Base-by-base conservation (phyloP, 2,888 invertebrate genomes). In the Phorcus lineatus region DNA sequence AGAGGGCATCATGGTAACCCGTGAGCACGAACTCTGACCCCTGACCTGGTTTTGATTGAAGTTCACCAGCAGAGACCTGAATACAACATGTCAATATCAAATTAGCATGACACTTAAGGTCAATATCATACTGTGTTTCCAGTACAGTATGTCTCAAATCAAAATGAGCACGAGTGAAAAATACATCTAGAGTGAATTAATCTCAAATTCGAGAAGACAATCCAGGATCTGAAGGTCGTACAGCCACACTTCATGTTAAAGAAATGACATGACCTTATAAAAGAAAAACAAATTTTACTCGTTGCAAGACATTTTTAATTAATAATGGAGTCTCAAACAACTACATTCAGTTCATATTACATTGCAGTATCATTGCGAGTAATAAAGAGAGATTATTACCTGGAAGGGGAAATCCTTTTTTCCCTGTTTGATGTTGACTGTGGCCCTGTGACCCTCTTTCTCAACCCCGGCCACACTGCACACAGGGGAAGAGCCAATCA, bases 1-100 rank as follows among this genome's bases (percentile, higher is more conserved):
- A 92, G 66, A 98, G 93, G 80, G 95, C 94, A 85, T 96, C 96
- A 92, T 98, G 98, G 90, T 97, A 96, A 19, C 95, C 94, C 0
- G 97, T 97, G 88, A 96, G 95, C 2, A 98, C 93, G 90, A 95
- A 96, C 31, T 87, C 54, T 57, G 85, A 83, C n/a, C 77, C 77
- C 22, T 67, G 74, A 28, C 77, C 79, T 9, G 31, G 31, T 11
- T 36, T 53, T 0, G 80, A 75, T 11, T 75, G 78, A 19, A 83
- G 28, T 4, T 70, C 79, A 22, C 87, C 87, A 62, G 84, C 81
- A 9, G 83, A 24, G 2, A 88, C 85, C 88, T 88, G 81, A 19
- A 77, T 52, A 19, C 47, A 36, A 31, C 9, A 47, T 4, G 47
- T 4, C 36, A 36, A 36, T 36, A 36, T 36, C 36, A 36, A 36